Evolutionary conservation across 2,797 vertebrate species (phyloP).

Genomic region (Artibeus jamaicensis): DNA sequence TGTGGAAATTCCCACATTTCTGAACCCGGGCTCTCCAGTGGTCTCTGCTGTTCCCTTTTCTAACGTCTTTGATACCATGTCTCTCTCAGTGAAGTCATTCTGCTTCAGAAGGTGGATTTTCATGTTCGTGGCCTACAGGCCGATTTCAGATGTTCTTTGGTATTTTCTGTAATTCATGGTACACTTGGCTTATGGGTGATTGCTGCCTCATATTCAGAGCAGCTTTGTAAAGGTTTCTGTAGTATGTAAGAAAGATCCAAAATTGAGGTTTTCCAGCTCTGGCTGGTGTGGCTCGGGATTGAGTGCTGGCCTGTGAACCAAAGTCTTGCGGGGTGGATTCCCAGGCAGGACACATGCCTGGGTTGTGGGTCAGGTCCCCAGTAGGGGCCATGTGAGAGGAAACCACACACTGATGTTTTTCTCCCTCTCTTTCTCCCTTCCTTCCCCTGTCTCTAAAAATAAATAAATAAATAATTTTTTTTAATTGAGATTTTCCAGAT

Average conservation of each 20-base stretch:
- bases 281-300: too few relatives aligned
- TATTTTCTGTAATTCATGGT: neutral
- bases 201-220: neutral
- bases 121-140: neutral
- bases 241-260: neutral
- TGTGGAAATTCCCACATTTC: neutral
- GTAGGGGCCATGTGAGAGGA: too few relatives aligned
- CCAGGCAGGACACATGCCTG: too few relatives aligned
- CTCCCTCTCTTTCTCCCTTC: too few relatives aligned
- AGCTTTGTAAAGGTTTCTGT: constrained; percentile 10
- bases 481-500: neutral
- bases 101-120: neutral
- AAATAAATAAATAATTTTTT: too few relatives aligned
- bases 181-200: neutral
- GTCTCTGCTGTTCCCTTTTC: neutral
- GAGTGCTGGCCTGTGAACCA: too few relatives aligned
- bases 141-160: neutral
- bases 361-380: too few relatives aligned
- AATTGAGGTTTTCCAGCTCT: neutral
- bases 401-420: too few relatives aligned
- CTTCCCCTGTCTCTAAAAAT: too few relatives aligned
- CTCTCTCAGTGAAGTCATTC: neutral
- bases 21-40: neutral
- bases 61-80: neutral
- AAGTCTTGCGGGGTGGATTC: too few relatives aligned